A percentile compares a stretch with the other conserved stretches of the same genome.
Evolutionary conservation across 2,888 invertebrate species (phyloP).

Genomic region (Ornithoptera alexandrae): DNA sequence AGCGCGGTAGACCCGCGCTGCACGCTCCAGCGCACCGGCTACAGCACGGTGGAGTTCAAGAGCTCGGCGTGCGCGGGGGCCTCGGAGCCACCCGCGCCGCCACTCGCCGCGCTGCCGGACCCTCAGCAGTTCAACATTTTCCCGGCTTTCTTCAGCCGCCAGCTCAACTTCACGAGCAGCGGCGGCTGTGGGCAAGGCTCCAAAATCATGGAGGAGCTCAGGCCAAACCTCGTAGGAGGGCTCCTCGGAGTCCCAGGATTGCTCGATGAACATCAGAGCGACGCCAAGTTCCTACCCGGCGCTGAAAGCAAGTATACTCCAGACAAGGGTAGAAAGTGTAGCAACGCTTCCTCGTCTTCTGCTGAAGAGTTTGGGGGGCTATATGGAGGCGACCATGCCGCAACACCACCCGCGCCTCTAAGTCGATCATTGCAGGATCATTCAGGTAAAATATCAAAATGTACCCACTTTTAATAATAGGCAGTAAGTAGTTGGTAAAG

Average conservation of each 20-base stretch:
- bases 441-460: constrained; percentile 76
- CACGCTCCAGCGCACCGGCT: constrained; percentile 75
- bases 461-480: neutral
- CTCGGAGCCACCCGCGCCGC: constrained; percentile 75
- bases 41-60: constrained; percentile 92
- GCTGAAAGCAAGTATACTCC: constrained; percentile 79
- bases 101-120: constrained; percentile 81
- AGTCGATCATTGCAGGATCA: constrained; percentile 80
- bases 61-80: constrained; percentile 85
- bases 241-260: constrained; percentile 88
- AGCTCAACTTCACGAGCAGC: constrained; percentile 88
- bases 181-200: constrained; percentile 85
- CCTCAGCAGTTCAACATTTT: constrained; percentile 94
- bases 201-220: constrained; percentile 92
- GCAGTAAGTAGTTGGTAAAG: neutral
- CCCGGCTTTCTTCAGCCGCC: constrained; percentile 93
- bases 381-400: constrained; percentile 87
- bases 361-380: constrained; percentile 94
- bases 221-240: constrained; percentile 90
- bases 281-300: constrained; percentile 78
- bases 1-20: constrained; percentile 71
- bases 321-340: constrained; percentile 85
- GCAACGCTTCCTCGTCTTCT: constrained; percentile 86
- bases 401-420: constrained; percentile 83
- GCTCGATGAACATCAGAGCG: constrained; percentile 86